phyloP scores from a whole-genome alignment of 2,888 invertebrate genomes.

The Lasiommata megera region DNA sequence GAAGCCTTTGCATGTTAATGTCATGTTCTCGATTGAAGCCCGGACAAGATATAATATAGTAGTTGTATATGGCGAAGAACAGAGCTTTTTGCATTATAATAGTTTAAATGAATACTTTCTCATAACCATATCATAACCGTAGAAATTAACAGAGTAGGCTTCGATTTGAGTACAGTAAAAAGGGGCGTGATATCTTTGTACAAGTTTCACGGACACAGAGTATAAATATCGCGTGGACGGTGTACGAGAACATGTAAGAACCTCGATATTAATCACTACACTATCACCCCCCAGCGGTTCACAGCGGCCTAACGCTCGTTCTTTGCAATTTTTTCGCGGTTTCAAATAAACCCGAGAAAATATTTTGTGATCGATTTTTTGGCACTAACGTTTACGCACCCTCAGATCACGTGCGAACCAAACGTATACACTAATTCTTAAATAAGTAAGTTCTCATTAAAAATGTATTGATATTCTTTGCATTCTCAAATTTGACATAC shows the following conservation, averaged over 20 bases:
- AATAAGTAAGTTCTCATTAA: background rate
- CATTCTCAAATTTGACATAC: too few relatives aligned
- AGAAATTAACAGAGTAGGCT: background rate
- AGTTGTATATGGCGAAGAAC: too few relatives aligned
- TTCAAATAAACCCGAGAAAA: constrained; percentile 11
- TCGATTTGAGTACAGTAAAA: background rate
- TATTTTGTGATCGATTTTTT: background rate
- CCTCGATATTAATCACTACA: constrained; percentile 12
- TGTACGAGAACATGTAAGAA: constrained; percentile 27
- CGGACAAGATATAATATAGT: too few relatives aligned
- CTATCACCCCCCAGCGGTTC: background rate
- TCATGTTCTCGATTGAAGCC: too few relatives aligned
- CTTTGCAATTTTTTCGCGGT: constrained; percentile 6
- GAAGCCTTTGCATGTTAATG: too few relatives aligned
- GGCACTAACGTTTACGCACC: constrained; percentile 1
- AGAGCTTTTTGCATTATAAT: too few relatives aligned
- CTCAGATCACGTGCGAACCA: background rate
- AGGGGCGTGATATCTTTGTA: too few relatives aligned
- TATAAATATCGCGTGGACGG: constrained; percentile 33
- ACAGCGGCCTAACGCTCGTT: background rate
- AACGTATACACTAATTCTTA: background rate
- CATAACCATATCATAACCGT: background rate
- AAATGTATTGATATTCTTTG: too few relatives aligned
- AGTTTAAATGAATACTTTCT: background rate
- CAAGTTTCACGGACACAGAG: constrained; percentile 3